Evolutionary conservation across 2,113 vertebrate genomes (phyloP).

Genomic region (Poeciliopsis occidentalis): DNA sequence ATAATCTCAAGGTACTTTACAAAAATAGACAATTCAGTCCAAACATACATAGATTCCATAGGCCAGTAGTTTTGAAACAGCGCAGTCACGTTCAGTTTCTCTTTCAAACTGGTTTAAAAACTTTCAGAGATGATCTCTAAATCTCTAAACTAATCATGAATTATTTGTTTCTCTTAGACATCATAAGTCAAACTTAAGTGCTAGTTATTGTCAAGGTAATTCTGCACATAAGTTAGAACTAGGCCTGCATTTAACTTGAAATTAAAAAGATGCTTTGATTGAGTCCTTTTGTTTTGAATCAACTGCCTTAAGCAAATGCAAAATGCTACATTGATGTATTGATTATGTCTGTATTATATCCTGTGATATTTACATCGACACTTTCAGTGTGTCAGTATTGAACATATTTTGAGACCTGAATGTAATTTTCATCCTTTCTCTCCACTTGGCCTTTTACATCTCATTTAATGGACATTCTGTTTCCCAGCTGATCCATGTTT

Average conservation of each 20-base stretch:
- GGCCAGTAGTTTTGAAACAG: no score
- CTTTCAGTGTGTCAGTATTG: slow-evolving; percentile 67
- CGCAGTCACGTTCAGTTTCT: no score
- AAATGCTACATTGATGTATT: no score
- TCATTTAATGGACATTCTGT: slow-evolving; percentile 55
- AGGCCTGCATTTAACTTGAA: slow-evolving; percentile 57
- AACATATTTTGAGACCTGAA: slow-evolving; percentile 82
- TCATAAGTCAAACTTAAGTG: slow-evolving; percentile 72
- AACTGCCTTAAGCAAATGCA: slow-evolving; percentile 56
- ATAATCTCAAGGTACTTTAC: no score
- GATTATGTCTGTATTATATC: slow-evolving; percentile 58
- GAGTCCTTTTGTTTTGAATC: slow-evolving; percentile 63
- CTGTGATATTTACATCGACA: slow-evolving; percentile 70
- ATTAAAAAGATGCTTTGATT: slow-evolving; percentile 73
- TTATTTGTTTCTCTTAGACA: slow-evolving; percentile 47
- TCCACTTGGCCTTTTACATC: slow-evolving; percentile 40
- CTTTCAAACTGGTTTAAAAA: no score
- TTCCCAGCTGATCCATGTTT: slow-evolving; percentile 34
- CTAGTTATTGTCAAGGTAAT: slow-evolving; percentile 59
- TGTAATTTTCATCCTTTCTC: slow-evolving; percentile 60
- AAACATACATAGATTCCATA: no score
- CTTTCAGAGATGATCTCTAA: no score
- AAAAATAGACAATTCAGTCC: no score
- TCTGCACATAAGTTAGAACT: slow-evolving; percentile 64
- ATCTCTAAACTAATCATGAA: no score